Evolutionary conservation across 2,888 invertebrate genomes (phyloP).

Genomic region (Sceliomorpha sp.): DNA sequence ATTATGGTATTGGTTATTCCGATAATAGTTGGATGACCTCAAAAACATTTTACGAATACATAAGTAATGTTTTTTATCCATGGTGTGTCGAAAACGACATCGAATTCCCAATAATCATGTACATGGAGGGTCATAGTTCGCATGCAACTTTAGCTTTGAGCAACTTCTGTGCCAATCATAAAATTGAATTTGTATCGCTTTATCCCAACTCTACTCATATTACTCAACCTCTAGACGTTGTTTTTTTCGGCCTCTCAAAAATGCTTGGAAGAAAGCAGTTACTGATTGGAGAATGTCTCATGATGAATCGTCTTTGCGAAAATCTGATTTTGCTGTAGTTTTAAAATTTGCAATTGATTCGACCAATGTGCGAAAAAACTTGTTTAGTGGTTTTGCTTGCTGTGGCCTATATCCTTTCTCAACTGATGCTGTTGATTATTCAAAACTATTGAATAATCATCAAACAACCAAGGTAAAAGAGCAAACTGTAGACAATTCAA

Average conservation of each 20-base stretch:
- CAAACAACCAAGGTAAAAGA: constrained; percentile 2
- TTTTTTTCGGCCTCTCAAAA: constrained; percentile 18
- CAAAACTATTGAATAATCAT: constrained; percentile 18
- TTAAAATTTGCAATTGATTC: constrained; percentile 15
- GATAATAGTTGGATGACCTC: constrained; percentile 44
- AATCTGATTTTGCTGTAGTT: constrained; percentile 15
- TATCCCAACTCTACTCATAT: constrained; percentile 31
- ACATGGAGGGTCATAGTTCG: constrained; percentile 58
- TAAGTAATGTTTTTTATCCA: constrained; percentile 42
- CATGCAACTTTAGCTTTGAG: constrained; percentile 53
- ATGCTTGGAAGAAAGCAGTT: constrained; percentile 18
- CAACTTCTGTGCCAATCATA: constrained; percentile 32
- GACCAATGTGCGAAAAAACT: constrained; percentile 12
- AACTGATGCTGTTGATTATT: constrained; percentile 23
- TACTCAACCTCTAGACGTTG: constrained; percentile 18
- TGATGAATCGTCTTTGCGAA: constrained; percentile 9
- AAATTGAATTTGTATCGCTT: constrained; percentile 18
- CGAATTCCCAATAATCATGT: constrained; percentile 54
- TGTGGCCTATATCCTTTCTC: constrained; percentile 34
- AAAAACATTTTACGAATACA: constrained; percentile 41
- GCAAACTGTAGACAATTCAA: background rate
- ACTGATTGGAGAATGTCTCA: constrained; percentile 21
- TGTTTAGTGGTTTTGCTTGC: constrained; percentile 21
- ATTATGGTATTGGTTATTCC: constrained; percentile 11
- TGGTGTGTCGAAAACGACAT: constrained; percentile 44